Evolutionary conservation across 2,888 invertebrate species (phyloP).

Genomic region (Germaria angustata): DNA sequence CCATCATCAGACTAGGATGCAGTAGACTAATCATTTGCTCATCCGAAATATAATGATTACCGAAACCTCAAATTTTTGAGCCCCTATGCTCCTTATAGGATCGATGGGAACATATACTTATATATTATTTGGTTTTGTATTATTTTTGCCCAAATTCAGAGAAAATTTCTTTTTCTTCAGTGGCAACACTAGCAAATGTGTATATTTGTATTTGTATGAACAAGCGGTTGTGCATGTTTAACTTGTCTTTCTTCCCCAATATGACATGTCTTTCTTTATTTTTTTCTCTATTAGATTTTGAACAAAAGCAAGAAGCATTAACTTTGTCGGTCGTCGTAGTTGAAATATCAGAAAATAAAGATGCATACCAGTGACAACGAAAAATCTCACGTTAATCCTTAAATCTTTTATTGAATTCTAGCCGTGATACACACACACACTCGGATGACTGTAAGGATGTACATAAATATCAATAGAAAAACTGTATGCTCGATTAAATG

Average conservation of each 20-base stretch:
- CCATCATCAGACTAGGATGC: too few relatives aligned
- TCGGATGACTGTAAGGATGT: neutral
- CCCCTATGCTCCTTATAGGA: too few relatives aligned
- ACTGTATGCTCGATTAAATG: neutral
- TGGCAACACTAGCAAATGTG: too few relatives aligned
- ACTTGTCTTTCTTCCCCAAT: constrained; percentile 6
- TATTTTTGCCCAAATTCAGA: too few relatives aligned
- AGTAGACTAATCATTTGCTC: too few relatives aligned
- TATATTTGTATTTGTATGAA: too few relatives aligned
- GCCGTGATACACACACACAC: constrained; percentile 64
- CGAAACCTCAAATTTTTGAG: too few relatives aligned
- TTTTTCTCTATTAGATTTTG: constrained; percentile 6
- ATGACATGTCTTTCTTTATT: neutral
- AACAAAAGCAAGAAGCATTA: constrained; percentile 50
- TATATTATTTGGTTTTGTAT: too few relatives aligned
- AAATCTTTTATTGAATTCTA: constrained; percentile 77
- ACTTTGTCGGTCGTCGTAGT: constrained; percentile 16
- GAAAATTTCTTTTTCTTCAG: too few relatives aligned
- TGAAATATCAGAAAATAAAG: constrained; percentile 27
- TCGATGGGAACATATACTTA: too few relatives aligned
- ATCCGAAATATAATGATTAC: too few relatives aligned
- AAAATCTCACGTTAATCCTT: constrained; percentile 71
- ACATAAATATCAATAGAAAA: neutral
- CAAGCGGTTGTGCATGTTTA: neutral
- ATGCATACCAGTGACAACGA: constrained; percentile 27